These are phyloP conservation scores for Callionymus lyra DNA, from an alignment of 2,113 vertebrate species.

Conservation along the genomic window DNA sequence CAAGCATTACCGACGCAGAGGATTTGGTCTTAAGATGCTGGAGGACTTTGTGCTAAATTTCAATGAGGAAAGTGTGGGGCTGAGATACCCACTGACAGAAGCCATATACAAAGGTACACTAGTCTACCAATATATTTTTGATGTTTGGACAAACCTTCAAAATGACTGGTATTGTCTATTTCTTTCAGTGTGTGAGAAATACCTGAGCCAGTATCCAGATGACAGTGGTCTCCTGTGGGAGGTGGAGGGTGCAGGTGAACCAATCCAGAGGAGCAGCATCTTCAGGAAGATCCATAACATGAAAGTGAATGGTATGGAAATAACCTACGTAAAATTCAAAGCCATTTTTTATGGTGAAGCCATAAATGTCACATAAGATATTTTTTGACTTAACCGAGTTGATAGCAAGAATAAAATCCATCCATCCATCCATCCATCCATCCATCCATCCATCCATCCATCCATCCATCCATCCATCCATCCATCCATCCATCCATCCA, in stretches of 20 bases:
- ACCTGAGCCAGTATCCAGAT: conserved; percentile 72
- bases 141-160: too few relatives aligned
- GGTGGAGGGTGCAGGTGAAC: conserved; percentile 70
- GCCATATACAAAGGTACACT: conserved; percentile 70
- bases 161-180: too few relatives aligned
- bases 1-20: conserved; percentile 65
- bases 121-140: too few relatives aligned
- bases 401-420: too few relatives aligned
- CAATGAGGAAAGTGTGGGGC: conserved; percentile 66
- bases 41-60: conserved; percentile 81
- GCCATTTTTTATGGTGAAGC: too few relatives aligned
- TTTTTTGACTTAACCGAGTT: too few relatives aligned
- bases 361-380: too few relatives aligned
- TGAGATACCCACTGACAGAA: conserved; percentile 72
- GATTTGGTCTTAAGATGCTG: conserved; percentile 72
- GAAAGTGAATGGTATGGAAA: conserved; percentile 53
- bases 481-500: too few relatives aligned
- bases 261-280: conserved; percentile 69
- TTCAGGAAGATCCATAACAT: conserved; percentile 54
- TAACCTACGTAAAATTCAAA: too few relatives aligned
- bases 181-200: conserved; percentile 75
- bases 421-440: too few relatives aligned
- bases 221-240: conserved; percentile 76
- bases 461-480: too few relatives aligned
- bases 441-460: too few relatives aligned